A percentile compares a stretch with the other conserved stretches of the same genome.
Evolutionary conservation across 2,797 vertebrate species (phyloP).

Genomic region (Alectoris magna): DNA sequence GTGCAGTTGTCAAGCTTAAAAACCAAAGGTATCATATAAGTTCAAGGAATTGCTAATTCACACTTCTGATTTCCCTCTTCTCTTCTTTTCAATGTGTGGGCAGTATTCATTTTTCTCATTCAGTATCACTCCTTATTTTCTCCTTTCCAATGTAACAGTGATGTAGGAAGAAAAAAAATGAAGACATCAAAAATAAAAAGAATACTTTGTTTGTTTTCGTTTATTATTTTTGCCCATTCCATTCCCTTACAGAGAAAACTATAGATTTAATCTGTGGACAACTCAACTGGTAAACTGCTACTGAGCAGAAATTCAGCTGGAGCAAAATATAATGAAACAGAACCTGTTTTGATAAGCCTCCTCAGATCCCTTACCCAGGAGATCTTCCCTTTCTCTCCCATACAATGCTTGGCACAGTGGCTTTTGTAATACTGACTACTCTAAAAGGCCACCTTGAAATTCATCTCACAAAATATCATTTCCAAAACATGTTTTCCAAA

Average conservation of each 20-base stretch:
- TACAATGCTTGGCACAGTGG: not conserved
- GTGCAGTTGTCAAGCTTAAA: not conserved
- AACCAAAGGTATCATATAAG: not conserved
- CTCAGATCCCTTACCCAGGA: not conserved
- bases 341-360: conserved; percentile 1
- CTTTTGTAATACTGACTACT: not conserved
- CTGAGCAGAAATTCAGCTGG: conserved; percentile 41
- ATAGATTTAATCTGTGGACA: conserved; percentile 33
- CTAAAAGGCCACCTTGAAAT: conserved; percentile 42
- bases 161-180: conserved; percentile 6
- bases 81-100: not conserved
- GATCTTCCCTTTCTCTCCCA: not conserved
- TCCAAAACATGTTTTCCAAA: conserved; percentile 47
- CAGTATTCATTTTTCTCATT: conserved; percentile 37
- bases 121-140: not conserved
- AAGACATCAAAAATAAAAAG: conserved; percentile 10
- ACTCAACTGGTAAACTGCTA: conserved; percentile 7
- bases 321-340: conserved; percentile 21
- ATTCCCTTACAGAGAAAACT: conserved; percentile 14
- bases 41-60: conserved; percentile 16
- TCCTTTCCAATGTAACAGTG: conserved; percentile 23
- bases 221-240: conserved; percentile 29
- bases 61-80: not conserved
- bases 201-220: conserved; percentile 48
- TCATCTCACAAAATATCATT: conserved; percentile 28